phyloP scores from a whole-genome alignment of 1,140 invertebrate genomes.

The Aphidius ervi region DNA sequence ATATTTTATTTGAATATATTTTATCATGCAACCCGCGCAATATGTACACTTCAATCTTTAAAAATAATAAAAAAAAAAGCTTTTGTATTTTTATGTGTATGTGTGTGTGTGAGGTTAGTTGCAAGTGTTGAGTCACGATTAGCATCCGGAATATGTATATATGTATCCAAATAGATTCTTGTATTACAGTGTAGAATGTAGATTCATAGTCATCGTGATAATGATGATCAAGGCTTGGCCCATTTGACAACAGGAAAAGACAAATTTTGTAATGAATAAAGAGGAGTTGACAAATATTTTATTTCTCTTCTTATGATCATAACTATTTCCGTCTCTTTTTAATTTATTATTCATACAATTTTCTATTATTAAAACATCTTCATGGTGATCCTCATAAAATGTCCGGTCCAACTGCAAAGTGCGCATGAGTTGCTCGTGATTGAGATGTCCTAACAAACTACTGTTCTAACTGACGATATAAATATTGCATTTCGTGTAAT shows the following conservation, averaged over 20 bases:
- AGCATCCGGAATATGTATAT: background rate
- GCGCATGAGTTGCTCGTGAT: slow-evolving; percentile 13
- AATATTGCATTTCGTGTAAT: slow-evolving; percentile 23
- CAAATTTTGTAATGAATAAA: slow-evolving; percentile 27
- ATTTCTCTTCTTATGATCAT: slow-evolving; percentile 1
- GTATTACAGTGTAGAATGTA: background rate
- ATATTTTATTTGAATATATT: no score
- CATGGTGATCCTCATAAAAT: background rate
- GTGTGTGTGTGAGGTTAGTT: no score
- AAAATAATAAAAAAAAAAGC: no score
- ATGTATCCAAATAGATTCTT: slow-evolving; percentile 2
- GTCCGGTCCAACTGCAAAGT: slow-evolving; percentile 4
- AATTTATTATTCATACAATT: background rate
- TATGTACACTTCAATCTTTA: no score
- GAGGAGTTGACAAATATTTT: slow-evolving; percentile 7
- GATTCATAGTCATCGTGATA: no score
- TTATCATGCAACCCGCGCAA: no score
- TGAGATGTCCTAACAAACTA: slow-evolving; percentile 16
- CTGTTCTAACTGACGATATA: slow-evolving; percentile 6
- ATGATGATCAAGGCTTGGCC: slow-evolving; percentile 4
- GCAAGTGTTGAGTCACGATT: no score
- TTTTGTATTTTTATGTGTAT: no score
- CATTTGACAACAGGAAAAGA: slow-evolving; percentile 27
- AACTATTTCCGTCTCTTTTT: slow-evolving; percentile 13
- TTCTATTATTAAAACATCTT: slow-evolving; percentile 6